Evolutionary conservation across 2,888 invertebrate genomes (phyloP), one percentile per base, ranked within the genome.

Genomic region (Synanthedon myopaeformis): DNA sequence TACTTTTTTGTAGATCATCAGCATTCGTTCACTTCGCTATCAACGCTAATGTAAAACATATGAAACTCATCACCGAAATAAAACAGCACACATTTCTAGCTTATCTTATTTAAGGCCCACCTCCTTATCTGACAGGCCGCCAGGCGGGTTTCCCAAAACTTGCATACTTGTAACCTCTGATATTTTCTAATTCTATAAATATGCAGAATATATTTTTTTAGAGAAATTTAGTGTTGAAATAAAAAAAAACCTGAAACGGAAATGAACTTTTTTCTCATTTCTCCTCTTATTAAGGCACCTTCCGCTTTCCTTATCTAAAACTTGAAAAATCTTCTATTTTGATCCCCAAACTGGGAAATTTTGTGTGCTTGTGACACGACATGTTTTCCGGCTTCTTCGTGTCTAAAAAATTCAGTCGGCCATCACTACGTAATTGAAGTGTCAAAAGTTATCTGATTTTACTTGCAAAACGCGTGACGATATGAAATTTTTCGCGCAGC

Each of bases 381-480:
- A 72, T 74, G 79, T 74, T 78, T 74, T 63, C 65, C 71, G 35
- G 70, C 64, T 67, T 70, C 74, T 72, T 66, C 57, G 72, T 60
- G 67, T 64, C 65, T 61, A 60, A 73, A 82, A 83, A 83, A 81
- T 80, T 82, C 74, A 80, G 72, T 65, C 78, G 73, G 73, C 81
- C 80, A 82, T 85, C 84, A 82, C 79, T 75, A 66, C 78, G 82
- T 86, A 87, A 87, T 86, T 87, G 87, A 82, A 84, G 84, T 86
- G 87, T 86, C 87, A 87, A 86, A 87, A 87, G 84, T 87, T 87
- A 77, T 82, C 83, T 85, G 85, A 87, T 87, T 86, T 86, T 81
- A 86, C 87, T 87, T 86, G 85, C 87, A 86, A 86, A 86, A 74
- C 79, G 79, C 76, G 76, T 76, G 72, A 77, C 77, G 76, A 79